Conservation (phyloP, 2,888 invertebrate genomes). For the Rapana venosa region DNA sequence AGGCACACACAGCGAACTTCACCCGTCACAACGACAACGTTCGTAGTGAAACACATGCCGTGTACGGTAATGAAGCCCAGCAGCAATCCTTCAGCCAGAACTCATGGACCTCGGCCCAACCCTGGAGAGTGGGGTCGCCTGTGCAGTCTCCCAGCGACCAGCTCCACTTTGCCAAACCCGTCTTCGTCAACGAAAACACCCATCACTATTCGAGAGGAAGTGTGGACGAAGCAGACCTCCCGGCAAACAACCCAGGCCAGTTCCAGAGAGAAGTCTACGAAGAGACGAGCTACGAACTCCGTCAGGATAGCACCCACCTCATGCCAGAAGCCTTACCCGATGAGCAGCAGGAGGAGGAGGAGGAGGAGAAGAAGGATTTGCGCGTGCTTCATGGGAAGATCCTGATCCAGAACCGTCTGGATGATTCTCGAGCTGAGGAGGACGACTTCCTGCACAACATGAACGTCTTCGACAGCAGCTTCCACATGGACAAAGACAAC, state of each 20-base stretch:
- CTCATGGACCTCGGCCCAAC: not conserved
- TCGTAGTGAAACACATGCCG: not conserved
- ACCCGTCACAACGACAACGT: not conserved
- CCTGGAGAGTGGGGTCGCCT: not conserved
- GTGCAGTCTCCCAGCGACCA: not conserved
- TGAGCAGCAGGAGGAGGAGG: conserved; percentile 32
- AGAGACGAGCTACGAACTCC: conserved; percentile 34
- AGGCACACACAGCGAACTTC: not conserved
- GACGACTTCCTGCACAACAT: conserved; percentile 69
- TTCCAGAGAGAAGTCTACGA: conserved; percentile 39
- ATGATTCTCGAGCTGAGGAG: conserved; percentile 59
- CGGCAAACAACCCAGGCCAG: conserved; percentile 20
- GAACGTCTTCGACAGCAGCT: conserved; percentile 70
- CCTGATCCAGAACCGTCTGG: conserved; percentile 69
- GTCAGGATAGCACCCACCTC: not conserved
- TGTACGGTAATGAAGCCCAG: not conserved
- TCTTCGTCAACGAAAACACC: not conserved
- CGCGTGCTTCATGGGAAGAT: conserved; percentile 71
- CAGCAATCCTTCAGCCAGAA: not conserved
- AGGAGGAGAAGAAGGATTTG: conserved; percentile 58
- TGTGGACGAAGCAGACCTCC: not conserved
- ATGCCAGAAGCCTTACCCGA: conserved; percentile 22
- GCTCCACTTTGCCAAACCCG: not conserved
- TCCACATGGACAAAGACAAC: conserved; percentile 70
- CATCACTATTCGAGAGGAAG: not conserved